Percentiles rank a stretch among this genome's conserved stretches.
Evolutionary conservation across 1,140 invertebrate species (phyloP).

Genomic region (Yoshiicerus persimilis): DNA sequence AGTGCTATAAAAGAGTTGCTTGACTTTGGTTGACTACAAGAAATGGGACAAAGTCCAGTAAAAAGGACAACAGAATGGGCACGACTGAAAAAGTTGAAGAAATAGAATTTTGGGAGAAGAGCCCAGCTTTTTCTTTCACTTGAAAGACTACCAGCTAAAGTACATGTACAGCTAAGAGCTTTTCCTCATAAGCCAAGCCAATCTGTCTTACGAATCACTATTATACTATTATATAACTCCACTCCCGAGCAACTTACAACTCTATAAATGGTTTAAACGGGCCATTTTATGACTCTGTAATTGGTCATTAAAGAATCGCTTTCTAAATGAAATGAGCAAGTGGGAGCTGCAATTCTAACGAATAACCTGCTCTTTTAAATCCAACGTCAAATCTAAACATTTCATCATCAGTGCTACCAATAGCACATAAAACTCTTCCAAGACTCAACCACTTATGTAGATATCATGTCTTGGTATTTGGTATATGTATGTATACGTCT

Average conservation of each 20-base stretch:
- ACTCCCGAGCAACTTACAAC: neutral
- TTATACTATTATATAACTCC: neutral
- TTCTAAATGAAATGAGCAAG: neutral
- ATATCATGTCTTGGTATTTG: neutral
- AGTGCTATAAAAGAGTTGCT: too few species aligned
- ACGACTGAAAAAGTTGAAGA: neutral
- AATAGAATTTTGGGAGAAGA: neutral
- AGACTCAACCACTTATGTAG: neutral
- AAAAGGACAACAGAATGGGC: neutral
- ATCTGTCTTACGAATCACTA: neutral
- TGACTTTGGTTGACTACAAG: neutral
- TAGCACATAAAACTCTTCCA: too few species aligned
- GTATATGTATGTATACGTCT: too few species aligned
- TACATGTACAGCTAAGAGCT: conserved; percentile 5
- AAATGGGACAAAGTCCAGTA: conserved; percentile 11
- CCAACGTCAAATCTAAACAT: neutral
- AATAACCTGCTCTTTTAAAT: neutral
- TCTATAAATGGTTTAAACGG: conserved; percentile 26
- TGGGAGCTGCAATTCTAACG: neutral
- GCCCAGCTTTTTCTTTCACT: conserved; percentile 11
- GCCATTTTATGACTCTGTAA: conserved; percentile 2
- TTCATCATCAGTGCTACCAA: neutral
- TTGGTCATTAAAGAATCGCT: conserved; percentile 21
- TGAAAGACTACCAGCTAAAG: too few species aligned
- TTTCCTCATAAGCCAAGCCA: conserved; percentile 20